Evolutionary conservation across 2,797 vertebrate genomes (phyloP).

Genomic region (Epinephelus awoara): DNA sequence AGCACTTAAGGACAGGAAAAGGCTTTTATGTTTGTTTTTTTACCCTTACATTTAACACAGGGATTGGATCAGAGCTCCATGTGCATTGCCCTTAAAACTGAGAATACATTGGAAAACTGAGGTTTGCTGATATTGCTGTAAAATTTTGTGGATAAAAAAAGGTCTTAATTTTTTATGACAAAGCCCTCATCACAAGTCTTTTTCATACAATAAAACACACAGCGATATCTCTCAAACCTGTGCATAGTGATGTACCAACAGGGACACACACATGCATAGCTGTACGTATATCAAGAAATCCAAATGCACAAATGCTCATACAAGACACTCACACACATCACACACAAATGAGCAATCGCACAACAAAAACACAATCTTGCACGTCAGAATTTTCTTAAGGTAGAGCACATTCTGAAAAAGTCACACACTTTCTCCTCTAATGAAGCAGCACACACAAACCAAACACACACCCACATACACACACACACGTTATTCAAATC

Average conservation of each 20-base stretch:
- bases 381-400: constrained; percentile 4
- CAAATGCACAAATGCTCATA: neutral
- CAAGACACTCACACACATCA: neutral
- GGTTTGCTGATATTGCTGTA: neutral
- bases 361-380: neutral
- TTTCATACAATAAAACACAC: neutral
- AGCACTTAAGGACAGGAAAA: constrained; percentile 32
- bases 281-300: neutral
- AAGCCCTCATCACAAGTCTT: neutral
- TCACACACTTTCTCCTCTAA: neutral
- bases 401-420: neutral
- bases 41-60: constrained; percentile 14
- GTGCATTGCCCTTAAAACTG: neutral
- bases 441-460: neutral
- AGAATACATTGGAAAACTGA: neutral
- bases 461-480: neutral
- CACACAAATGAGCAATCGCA: neutral
- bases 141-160: neutral
- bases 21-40: constrained; percentile 30
- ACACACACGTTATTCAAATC: constrained; percentile 20
- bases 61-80: neutral
- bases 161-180: neutral
- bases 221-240: too few relatives aligned
- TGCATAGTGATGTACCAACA: too few relatives aligned
- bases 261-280: too few relatives aligned